Base-by-base conservation (phyloP, 2,888 invertebrate genomes). In the Camponotus fellah region DNA sequence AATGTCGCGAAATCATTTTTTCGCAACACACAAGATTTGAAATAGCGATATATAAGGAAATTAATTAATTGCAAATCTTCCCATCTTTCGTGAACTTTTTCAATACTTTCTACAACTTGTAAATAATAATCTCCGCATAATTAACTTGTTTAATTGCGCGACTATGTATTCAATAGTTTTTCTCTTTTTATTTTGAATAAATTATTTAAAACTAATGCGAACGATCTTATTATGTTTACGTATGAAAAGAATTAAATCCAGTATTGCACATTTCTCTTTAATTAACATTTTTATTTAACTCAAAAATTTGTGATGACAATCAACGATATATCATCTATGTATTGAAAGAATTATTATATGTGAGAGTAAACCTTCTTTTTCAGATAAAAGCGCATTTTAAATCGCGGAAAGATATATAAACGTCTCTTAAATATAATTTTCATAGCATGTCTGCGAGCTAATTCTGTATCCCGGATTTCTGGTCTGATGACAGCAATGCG, bases 381-480 rank as follows among this genome's bases (percentile, higher is more conserved):
- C 60, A 77, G 21, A 12, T 46, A 10, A 49, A 21, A 46, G 40
- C 53, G 65, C 43, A 43, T 17, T 79, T 79, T 60, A 79, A 72
- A 72, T 46, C 34, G 79, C 72, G 34, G 60, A 80, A 80, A 72
- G 60, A 26, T 72, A 79, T 60, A 43, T 43, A 49, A 74, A 74
- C 74, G n/a, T 72, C 34, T 34, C 49, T 71, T 83, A 75, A 87
- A 58, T 80, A 71, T 75, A 60, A 65, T 88, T 85, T 89, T 76
- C 85, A 81, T 53, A 62, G 60, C 49, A 53, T 60, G 64, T 2
- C 62, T 49, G 64, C 46, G 88, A 60, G 93, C 92, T 93, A 93
- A 93, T 92, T 93, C 79, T 89, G 93, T 93, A 92, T 87, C 84
- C 93, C 93, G 93, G 93, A 93, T 93, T 93, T 93, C 93, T 92